Conservation (phyloP, 2,888 invertebrate genomes). For the Amiota mariae region DNA sequence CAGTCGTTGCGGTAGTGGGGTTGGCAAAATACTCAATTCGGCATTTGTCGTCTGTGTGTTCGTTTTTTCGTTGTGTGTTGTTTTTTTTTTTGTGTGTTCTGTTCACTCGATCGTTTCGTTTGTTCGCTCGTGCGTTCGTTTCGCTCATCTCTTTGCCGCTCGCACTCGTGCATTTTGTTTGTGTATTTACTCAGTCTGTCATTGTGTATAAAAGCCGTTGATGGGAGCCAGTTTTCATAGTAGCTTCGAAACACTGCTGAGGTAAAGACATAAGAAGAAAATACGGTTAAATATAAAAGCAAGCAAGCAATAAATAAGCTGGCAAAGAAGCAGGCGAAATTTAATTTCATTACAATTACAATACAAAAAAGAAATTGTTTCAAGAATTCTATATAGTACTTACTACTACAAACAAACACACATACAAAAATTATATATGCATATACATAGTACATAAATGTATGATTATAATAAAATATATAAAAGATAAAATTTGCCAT, state of each 20-base stretch:
- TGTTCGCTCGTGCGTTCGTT: too few relatives aligned
- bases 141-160: too few relatives aligned
- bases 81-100: too few relatives aligned
- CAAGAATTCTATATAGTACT: slow-evolving; percentile 57
- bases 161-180: too few relatives aligned
- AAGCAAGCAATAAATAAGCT: slow-evolving; percentile 49
- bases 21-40: background rate
- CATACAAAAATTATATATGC: slow-evolving; percentile 47
- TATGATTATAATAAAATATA: slow-evolving; percentile 36
- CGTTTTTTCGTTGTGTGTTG: background rate
- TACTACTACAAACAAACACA: slow-evolving; percentile 38
- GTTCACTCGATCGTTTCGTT: too few relatives aligned
- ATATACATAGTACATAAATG: slow-evolving; percentile 34
- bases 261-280: slow-evolving; percentile 49
- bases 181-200: background rate
- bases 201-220: slow-evolving; percentile 18
- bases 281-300: slow-evolving; percentile 48
- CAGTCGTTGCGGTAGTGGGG: too few relatives aligned
- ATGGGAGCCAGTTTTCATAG: slow-evolving; percentile 42
- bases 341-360: slow-evolving; percentile 31
- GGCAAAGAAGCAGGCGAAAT: slow-evolving; percentile 41
- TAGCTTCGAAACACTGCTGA: slow-evolving; percentile 50
- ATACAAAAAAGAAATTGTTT: slow-evolving; percentile 49
- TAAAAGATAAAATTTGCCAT: slow-evolving; percentile 57
- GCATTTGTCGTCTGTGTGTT: background rate